Evolutionary conservation across 2,113 vertebrate genomes (phyloP), one percentile per base, ranked within the genome.

Genomic region (Sphaerodactylus townsendi): DNA sequence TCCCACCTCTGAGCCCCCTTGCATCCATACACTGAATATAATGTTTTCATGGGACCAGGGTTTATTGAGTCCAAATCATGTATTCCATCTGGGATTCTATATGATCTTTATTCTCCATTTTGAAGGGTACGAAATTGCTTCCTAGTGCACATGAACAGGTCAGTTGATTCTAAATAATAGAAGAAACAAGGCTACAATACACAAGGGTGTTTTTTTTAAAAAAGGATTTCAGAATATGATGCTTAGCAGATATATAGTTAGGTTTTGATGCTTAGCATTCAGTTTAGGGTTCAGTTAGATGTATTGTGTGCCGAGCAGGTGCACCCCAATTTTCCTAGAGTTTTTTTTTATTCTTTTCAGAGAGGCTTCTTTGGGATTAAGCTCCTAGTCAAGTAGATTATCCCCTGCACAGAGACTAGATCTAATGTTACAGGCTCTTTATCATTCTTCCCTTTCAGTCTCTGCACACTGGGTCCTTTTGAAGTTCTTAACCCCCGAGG

Each of bases 401-500:
- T 92, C 93, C 88, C 59, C 92, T 91, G 88, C 88, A 93, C 75
- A 92, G 91, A 89, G 72, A 76, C 90, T 91, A 78, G 77, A 90
- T 93, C 88, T 92, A 91, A 83, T 92, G 84, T 91, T 92, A 92
- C 88, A 91, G 86, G 62, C 87, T 93, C 85, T 92, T 87, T 92
- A 91, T 95, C 93, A 88, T 92, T 90, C 91, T 85, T 90, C 85
- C 23, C 81, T 91, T 91, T 92, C 87, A 93, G 82, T 85, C 77
- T 91, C 59, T 87, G 92, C 88, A 92, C 86, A 84, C 88, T 90
- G 90, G 85, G 33, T 75, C 85, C 87, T 92, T 62, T 94, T 93
- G 90, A 93, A 92, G 89, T 93, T 93, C 91, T 93, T 91, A 93
- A 92, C 88, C 89, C 90, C 87, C 86, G 89, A 88, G 89, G 87